These are phyloP conservation scores for Macquaria australasica DNA, from an alignment of 2,113 vertebrate genomes.

Conservation along the genomic window DNA sequence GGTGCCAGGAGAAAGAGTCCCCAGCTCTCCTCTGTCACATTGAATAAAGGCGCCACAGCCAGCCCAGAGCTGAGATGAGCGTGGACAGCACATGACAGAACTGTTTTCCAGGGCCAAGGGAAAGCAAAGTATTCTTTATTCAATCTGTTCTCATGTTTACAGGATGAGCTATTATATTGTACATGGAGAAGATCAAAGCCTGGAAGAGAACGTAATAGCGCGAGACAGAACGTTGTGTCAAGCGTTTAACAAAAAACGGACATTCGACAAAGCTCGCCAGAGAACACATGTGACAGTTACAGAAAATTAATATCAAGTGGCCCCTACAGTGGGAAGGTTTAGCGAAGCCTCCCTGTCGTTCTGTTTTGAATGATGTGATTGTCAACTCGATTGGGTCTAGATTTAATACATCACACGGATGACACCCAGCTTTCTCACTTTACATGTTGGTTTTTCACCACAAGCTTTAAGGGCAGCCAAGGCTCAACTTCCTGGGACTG, in stretches of 20 bases:
- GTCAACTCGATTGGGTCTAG: conserved; percentile 48
- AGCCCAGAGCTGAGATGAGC: conserved; percentile 79
- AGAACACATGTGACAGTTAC: conserved; percentile 38
- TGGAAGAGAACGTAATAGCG: conserved; percentile 26
- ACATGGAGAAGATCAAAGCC: conserved; percentile 66
- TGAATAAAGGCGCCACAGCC: conserved; percentile 78
- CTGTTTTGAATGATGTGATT: conserved; percentile 65
- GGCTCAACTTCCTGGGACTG: conserved; percentile 32
- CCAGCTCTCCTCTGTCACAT: conserved; percentile 86
- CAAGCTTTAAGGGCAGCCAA: conserved; percentile 16
- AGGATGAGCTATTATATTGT: conserved; percentile 78
- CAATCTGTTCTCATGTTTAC: conserved; percentile 83
- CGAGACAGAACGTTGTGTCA: conserved; percentile 48
- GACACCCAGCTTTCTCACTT: conserved; percentile 56
- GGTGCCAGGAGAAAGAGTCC: conserved; percentile 86
- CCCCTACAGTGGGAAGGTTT: conserved; percentile 21
- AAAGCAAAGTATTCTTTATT: conserved; percentile 84
- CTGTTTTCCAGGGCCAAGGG: conserved; percentile 77
- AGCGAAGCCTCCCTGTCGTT: conserved; percentile 21
- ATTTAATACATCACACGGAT: conserved; percentile 44
- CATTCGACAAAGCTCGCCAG: conserved; percentile 8
- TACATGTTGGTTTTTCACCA: conserved; percentile 46
- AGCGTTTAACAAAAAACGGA: conserved; percentile 45
- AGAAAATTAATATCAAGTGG: conserved; percentile 52
- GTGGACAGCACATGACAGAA: conserved; percentile 84